Evolutionary conservation across 1,140 invertebrate species (phyloP).

Genomic region (Megathymus violae): DNA sequence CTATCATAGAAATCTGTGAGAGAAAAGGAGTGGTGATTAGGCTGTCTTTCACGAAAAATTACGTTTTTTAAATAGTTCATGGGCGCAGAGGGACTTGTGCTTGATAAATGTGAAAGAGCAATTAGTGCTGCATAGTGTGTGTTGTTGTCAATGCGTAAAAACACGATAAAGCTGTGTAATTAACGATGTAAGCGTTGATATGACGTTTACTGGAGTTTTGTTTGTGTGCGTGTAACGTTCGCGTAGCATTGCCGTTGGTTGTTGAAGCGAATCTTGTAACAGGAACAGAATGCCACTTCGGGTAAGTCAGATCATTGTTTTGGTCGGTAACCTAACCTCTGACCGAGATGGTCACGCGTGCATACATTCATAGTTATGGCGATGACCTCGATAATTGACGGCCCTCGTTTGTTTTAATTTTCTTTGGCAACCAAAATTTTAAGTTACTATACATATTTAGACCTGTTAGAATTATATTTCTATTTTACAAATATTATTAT

Average conservation of each 20-base stretch:
- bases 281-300: slow-evolving; percentile 71
- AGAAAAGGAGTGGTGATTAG: slow-evolving; percentile 83
- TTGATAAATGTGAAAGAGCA: slow-evolving; percentile 56
- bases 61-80: slow-evolving; percentile 76
- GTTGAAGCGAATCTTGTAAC: slow-evolving; percentile 79
- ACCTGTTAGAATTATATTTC: too few species aligned
- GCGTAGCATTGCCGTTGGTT: slow-evolving; percentile 72
- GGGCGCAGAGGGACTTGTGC: slow-evolving; percentile 50
- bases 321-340: slow-evolving; percentile 60
- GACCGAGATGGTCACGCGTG: slow-evolving; percentile 48
- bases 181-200: slow-evolving; percentile 75
- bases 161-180: slow-evolving; percentile 67
- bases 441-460: too few species aligned
- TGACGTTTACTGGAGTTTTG: slow-evolving; percentile 78
- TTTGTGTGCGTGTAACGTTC: slow-evolving; percentile 63
- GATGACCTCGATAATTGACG: slow-evolving; percentile 60
- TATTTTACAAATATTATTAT: too few species aligned
- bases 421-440: slow-evolving; percentile 55
- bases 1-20: slow-evolving; percentile 82
- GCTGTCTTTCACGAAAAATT: slow-evolving; percentile 73
- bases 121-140: slow-evolving; percentile 60
- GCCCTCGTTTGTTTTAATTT: slow-evolving; percentile 47
- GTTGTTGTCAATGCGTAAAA: slow-evolving; percentile 64
- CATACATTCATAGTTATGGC: slow-evolving; percentile 42
- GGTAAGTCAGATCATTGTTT: slow-evolving; percentile 72